These are phyloP conservation scores for Neocrepidodera transversa DNA, from an alignment of 2,888 invertebrate genomes.

Conservation along the genomic window DNA sequence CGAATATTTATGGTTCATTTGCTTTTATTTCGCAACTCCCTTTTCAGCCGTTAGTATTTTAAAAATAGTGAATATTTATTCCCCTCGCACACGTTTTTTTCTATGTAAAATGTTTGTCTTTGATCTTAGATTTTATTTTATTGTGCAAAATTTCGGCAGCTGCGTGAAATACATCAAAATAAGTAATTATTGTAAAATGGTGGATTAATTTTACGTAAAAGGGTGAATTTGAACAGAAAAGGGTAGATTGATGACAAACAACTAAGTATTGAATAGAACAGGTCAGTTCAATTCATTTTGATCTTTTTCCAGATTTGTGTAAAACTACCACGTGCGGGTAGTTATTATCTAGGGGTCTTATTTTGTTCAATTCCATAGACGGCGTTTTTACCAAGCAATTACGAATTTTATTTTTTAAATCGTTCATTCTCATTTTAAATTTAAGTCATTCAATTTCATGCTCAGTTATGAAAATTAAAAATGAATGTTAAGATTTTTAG, in stretches of 20 bases:
- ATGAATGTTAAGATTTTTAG: too few relatives aligned
- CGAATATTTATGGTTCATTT: constrained; percentile 1
- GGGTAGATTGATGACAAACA: constrained; percentile 58
- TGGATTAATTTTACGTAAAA: constrained; percentile 60
- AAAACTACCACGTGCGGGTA: constrained; percentile 48
- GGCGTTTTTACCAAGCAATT: not conserved
- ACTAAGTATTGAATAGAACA: constrained; percentile 43
- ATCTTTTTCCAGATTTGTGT: constrained; percentile 50
- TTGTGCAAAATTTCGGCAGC: constrained; percentile 54
- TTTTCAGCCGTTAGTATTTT: constrained; percentile 28
- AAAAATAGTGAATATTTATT: constrained; percentile 29
- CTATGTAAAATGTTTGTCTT: constrained; percentile 51
- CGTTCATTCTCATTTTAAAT: too few relatives aligned
- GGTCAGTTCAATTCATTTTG: constrained; percentile 37
- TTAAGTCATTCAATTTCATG: too few relatives aligned
- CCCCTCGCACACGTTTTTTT: constrained; percentile 30
- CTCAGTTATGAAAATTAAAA: too few relatives aligned
- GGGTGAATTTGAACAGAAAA: constrained; percentile 57
- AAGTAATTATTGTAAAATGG: constrained; percentile 60
- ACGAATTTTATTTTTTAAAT: too few relatives aligned
- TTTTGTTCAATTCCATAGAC: constrained; percentile 43
- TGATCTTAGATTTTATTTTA: constrained; percentile 50
- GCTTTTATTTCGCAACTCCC: constrained; percentile 15
- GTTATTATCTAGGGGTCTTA: constrained; percentile 41
- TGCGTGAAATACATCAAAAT: constrained; percentile 57